Evolutionary conservation across 2,797 vertebrate species (phyloP).

Genomic region (Podarcis siculus): DNA sequence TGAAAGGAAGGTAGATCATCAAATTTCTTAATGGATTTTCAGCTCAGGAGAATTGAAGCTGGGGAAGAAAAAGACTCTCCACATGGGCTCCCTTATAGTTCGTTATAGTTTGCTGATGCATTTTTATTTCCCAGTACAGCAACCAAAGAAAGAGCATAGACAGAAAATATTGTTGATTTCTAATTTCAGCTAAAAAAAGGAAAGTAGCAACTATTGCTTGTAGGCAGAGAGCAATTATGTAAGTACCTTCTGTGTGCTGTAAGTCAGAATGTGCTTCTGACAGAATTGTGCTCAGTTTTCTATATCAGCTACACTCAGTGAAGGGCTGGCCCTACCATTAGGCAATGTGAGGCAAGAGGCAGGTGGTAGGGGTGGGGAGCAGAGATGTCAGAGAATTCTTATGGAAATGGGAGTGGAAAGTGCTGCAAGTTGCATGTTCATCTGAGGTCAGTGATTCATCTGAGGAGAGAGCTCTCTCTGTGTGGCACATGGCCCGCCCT

Average conservation of each 20-base stretch:
- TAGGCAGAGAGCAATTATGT: conserved; percentile 4
- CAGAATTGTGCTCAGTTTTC: not conserved
- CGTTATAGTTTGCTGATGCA: conserved; percentile 8
- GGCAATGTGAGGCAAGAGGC: no score
- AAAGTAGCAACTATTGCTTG: not conserved
- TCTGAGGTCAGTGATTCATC: no score
- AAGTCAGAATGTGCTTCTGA: not conserved
- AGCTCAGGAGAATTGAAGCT: conserved; percentile 39
- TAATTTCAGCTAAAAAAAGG: conserved; percentile 3
- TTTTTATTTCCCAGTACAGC: conserved; percentile 21
- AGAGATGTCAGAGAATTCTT: no score
- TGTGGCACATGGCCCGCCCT: no score
- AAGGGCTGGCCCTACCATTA: not conserved
- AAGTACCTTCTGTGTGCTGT: not conserved
- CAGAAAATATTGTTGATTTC: not conserved
- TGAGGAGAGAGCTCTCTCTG: no score
- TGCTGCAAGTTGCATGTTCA: no score
- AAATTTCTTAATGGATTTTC: conserved; percentile 47
- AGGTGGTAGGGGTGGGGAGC: no score
- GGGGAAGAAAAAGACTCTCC: not conserved
- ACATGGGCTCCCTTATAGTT: conserved; percentile 22
- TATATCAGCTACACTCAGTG: not conserved
- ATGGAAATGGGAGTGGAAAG: no score
- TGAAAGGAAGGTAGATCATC: conserved; percentile 43
- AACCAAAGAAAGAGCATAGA: conserved; percentile 20